Conservation (phyloP, 2,113 vertebrate species). For the Lates calcarifer region DNA sequence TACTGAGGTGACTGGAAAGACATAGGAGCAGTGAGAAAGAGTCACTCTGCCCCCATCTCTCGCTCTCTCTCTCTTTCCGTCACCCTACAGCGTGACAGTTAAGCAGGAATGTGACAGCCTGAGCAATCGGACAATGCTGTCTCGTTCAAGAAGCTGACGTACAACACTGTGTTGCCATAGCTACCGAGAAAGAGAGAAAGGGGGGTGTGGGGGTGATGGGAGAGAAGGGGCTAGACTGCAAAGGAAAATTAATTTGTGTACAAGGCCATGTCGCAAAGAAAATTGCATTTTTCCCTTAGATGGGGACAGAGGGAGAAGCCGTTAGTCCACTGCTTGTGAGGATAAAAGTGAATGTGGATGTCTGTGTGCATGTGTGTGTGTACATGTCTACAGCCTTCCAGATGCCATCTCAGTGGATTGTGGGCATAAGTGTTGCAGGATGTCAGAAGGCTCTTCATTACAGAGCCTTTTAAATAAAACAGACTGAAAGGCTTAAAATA, state of each 20-base stretch:
- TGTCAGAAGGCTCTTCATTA: conserved; percentile 54
- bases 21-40: conserved; percentile 27
- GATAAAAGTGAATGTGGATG: conserved; percentile 12
- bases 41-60: not conserved
- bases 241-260: conserved; percentile 78
- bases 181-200: conserved; percentile 69
- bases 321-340: conserved; percentile 13
- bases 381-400: conserved; percentile 16
- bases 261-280: conserved; percentile 69
- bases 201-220: conserved; percentile 23
- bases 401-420: conserved; percentile 50
- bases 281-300: conserved; percentile 68
- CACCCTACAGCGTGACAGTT: conserved; percentile 38
- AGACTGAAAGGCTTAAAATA: conserved; percentile 53
- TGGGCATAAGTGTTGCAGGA: conserved; percentile 34
- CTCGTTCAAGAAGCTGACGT: conserved; percentile 75
- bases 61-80: conserved; percentile 10
- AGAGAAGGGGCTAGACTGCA: conserved; percentile 54
- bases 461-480: conserved; percentile 63
- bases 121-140: conserved; percentile 66
- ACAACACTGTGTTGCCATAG: conserved; percentile 79
- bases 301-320: conserved; percentile 33
- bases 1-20: conserved; percentile 58
- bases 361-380: not conserved
- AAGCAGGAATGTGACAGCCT: conserved; percentile 66